phyloP scores from a whole-genome alignment of 2,797 vertebrate genomes.

The Petrocephalus schoutedeni region DNA sequence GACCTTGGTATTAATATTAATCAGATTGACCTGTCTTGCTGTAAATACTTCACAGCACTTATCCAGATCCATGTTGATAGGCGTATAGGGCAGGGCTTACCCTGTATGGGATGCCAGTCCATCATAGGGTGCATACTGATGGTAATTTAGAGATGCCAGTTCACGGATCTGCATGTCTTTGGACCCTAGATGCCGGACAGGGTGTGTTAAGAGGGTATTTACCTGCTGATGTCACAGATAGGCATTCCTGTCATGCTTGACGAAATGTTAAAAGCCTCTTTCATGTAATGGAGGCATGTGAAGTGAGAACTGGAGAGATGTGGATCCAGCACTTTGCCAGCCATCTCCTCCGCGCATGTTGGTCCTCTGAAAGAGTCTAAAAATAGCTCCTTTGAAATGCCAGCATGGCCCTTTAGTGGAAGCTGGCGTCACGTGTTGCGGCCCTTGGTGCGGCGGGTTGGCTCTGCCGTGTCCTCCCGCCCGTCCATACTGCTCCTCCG shows the following conservation, averaged over 20 bases:
- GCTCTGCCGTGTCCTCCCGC: background rate
- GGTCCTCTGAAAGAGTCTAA: background rate
- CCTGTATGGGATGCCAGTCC: slow-evolving; percentile 25
- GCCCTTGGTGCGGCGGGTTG: background rate
- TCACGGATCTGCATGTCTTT: background rate
- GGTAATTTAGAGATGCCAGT: background rate
- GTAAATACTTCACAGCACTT: background rate
- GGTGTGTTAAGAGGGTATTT: slow-evolving; percentile 52
- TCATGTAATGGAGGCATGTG: slow-evolving; percentile 23
- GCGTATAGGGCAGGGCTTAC: background rate
- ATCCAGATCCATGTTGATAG: background rate
- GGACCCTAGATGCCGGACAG: slow-evolving; percentile 22
- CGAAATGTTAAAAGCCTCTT: slow-evolving; percentile 34
- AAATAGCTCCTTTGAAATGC: slow-evolving; percentile 10
- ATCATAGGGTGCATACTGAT: background rate
- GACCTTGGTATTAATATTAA: background rate
- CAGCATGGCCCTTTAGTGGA: background rate
- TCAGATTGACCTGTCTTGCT: background rate
- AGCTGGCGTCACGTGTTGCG: background rate
- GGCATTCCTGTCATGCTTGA: slow-evolving; percentile 43
- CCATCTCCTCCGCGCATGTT: background rate
- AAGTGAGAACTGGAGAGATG: background rate
- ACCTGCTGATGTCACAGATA: slow-evolving; percentile 49
- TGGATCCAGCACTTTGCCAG: background rate
- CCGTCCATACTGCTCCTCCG: background rate